A percentile compares a stretch with the other conserved stretches of the same genome.
Conservation (phyloP, 1,140 invertebrate genomes). For the Philaenus spumarius region DNA sequence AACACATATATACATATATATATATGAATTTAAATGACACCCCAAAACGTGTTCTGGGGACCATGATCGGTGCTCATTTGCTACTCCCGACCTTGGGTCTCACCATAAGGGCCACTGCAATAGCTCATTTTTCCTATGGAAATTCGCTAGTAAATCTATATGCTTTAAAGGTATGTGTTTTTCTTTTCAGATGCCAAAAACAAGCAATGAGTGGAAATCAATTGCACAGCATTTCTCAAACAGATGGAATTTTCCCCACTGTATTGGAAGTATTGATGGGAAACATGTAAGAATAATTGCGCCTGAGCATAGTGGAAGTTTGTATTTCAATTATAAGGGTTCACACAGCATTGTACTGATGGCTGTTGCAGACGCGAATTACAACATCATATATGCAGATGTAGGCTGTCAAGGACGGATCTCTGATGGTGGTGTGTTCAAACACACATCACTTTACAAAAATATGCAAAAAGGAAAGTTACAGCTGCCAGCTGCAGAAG, state of each 20-base stretch:
- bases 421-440: too few relatives aligned
- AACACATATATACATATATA: too few relatives aligned
- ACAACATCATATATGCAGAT: slow-evolving; percentile 6
- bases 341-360: slow-evolving; percentile 42
- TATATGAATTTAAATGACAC: too few relatives aligned
- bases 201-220: slow-evolving; percentile 30
- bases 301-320: neutral
- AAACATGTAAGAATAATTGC: slow-evolving; percentile 15
- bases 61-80: too few relatives aligned
- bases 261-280: slow-evolving; percentile 1
- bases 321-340: slow-evolving; percentile 3
- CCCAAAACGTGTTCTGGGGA: too few relatives aligned
- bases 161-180: slow-evolving; percentile 8
- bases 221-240: neutral
- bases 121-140: too few relatives aligned
- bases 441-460: slow-evolving; percentile 10
- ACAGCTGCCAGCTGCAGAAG: neutral
- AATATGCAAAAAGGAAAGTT: neutral
- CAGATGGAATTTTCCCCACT: neutral
- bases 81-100: too few relatives aligned
- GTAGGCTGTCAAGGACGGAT: slow-evolving; percentile 30
- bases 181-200: slow-evolving; percentile 27
- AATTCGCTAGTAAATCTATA: too few relatives aligned
- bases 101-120: too few relatives aligned
- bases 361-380: slow-evolving; percentile 30